Conservation (phyloP, 1,140 invertebrate genomes). For the Euwallacea fornicatus region DNA sequence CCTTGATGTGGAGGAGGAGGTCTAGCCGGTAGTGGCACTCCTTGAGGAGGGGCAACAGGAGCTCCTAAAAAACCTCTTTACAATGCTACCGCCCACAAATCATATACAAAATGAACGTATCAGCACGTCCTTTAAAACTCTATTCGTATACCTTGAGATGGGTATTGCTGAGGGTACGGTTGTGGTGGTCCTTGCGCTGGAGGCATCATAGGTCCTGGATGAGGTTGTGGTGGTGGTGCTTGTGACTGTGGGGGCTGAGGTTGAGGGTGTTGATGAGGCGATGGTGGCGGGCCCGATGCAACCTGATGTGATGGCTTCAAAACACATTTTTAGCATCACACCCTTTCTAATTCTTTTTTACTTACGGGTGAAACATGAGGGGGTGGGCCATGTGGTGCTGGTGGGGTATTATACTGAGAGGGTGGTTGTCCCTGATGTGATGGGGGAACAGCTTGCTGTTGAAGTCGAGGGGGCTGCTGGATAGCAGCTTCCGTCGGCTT, state of each 20-base stretch:
- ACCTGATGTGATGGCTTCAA: background rate
- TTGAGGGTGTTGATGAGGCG: slow-evolving; percentile 25
- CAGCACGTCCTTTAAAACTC: background rate
- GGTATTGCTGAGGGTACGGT: slow-evolving; percentile 51
- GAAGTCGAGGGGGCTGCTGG: slow-evolving; percentile 35
- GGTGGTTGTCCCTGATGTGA: slow-evolving; percentile 2
- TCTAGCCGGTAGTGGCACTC: slow-evolving; percentile 54
- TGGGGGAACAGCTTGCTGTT: background rate
- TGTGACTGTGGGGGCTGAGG: slow-evolving; percentile 23
- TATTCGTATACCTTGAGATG: slow-evolving; percentile 32
- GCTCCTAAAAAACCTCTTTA: background rate
- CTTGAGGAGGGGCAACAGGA: slow-evolving; percentile 48
- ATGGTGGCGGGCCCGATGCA: slow-evolving; percentile 16
- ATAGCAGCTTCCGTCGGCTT: slow-evolving; percentile 33
- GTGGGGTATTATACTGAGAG: slow-evolving; percentile 1
- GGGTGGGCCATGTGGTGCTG: slow-evolving; percentile 8
- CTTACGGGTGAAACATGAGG: background rate
- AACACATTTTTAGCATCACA: too few species aligned
- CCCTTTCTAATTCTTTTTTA: too few species aligned
- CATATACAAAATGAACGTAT: too few species aligned
- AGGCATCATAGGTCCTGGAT: slow-evolving; percentile 55
- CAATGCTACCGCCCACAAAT: too few species aligned
- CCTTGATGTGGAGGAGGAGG: slow-evolving; percentile 64
- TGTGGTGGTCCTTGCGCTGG: slow-evolving; percentile 56
- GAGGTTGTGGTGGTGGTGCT: slow-evolving; percentile 39